These are phyloP conservation scores for Andrena hattorfiana DNA, from an alignment of 2,888 invertebrate species.

Conservation along the genomic window DNA sequence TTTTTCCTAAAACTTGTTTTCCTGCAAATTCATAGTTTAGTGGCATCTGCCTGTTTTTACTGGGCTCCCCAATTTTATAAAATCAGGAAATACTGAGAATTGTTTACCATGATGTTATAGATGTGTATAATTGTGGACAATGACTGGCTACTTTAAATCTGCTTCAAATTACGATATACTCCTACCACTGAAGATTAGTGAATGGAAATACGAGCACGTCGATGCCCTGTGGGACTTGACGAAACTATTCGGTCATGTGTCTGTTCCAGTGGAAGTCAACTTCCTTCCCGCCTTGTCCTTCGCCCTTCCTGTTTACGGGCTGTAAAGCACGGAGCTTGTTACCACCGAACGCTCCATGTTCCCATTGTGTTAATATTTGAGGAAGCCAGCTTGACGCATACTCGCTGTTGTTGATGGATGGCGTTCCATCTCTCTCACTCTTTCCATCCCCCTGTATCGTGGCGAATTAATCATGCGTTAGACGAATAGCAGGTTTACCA, in stretches of 20 bases:
- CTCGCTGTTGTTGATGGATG: slow-evolving; percentile 52
- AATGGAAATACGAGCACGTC: background rate
- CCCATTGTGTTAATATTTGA: slow-evolving; percentile 67
- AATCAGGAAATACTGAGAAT: too few relatives aligned
- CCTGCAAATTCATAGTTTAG: too few relatives aligned
- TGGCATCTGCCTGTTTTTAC: too few relatives aligned
- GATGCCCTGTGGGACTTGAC: background rate
- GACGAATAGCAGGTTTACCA: slow-evolving; percentile 41
- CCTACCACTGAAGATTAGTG: background rate
- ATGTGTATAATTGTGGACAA: background rate
- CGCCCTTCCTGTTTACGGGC: slow-evolving; percentile 23
- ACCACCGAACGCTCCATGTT: slow-evolving; percentile 43
- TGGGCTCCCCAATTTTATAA: too few relatives aligned
- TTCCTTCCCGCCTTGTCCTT: slow-evolving; percentile 18
- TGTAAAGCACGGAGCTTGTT: slow-evolving; percentile 37
- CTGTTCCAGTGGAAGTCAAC: slow-evolving; percentile 3
- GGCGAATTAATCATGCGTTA: slow-evolving; percentile 62
- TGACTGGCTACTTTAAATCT: background rate
- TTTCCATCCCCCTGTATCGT: slow-evolving; percentile 10
- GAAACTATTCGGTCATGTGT: slow-evolving; percentile 8
- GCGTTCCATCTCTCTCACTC: slow-evolving; percentile 25
- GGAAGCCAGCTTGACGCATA: slow-evolving; percentile 47
- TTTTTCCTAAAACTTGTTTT: too few relatives aligned
- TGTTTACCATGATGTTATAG: too few relatives aligned
- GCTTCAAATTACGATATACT: background rate